Evolutionary conservation across 2,797 vertebrate genomes (phyloP), one percentile per base, ranked within the genome.

Genomic region (Aldrovandia affinis): DNA sequence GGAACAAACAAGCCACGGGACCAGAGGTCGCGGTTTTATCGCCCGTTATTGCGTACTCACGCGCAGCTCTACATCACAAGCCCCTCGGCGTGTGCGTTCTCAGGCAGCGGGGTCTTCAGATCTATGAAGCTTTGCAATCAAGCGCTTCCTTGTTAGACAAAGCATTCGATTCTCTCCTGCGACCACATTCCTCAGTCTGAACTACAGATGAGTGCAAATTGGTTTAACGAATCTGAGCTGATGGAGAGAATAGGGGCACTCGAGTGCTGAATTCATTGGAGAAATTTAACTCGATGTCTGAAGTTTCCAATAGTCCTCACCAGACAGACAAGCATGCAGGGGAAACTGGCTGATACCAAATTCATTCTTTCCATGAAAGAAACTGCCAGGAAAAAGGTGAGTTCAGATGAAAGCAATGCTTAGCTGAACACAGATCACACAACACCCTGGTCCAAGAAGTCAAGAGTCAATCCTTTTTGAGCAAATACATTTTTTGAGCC

Each of bases 351-450:
- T 22, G 8, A 83, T 77, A n/a, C 73, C 42, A 59, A 73, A 36
- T 25, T 70, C 25, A 30, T 78, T 73, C 28, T 65, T 20, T 42
- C 54, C 50, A 68, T 70, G 82, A 78, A 81, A 81, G 70, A 47
- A 50, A n/a, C 18, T 55, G 30, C 8, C 42, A 81, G 68, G 42
- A 81, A 47, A 47, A 7, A 70, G 18, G 36, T 50, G 54, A 75
- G 63, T 80, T 30, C 79, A 82, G 82, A 83, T 42, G 18, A 82
- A 82, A 82, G 36, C 78, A 59, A 77, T 44, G 33, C 55, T 77
- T 85, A 86, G 83, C 70, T 85, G 78, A 83, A 79, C 73, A 77
- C 63, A 84, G 81, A 86, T 75, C 82, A 83, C 77, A 86, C 80
- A 81, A 78, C 65, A 78, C 47, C 82, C n/a, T 81, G 78, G 83